phyloP scores from a whole-genome alignment of 2,113 vertebrate genomes.

The Varanus salvator region DNA sequence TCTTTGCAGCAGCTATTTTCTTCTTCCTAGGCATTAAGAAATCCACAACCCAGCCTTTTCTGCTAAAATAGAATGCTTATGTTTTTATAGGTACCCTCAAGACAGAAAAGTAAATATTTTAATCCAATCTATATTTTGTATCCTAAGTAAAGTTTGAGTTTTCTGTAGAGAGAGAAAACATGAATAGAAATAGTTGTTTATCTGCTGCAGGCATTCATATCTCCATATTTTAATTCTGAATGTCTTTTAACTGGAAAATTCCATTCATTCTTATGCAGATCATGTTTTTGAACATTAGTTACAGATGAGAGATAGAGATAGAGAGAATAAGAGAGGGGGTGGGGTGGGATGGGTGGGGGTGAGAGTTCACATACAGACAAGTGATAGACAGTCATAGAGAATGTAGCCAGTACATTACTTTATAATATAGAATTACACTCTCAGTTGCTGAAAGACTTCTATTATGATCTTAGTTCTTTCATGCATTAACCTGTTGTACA shows the following conservation, averaged over 20 bases:
- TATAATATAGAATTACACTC: background rate
- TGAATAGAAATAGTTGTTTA: slow-evolving; percentile 1
- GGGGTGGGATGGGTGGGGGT: background rate
- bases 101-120: slow-evolving; percentile 3
- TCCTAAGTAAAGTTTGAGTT: background rate
- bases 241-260: background rate
- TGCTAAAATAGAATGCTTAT: background rate
- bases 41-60: background rate
- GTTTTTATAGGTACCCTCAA: background rate
- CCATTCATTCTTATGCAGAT: background rate
- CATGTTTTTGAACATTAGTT: background rate
- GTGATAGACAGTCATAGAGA: background rate
- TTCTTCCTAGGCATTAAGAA: background rate
- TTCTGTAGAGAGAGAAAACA: background rate
- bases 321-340: background rate
- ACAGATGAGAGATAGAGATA: background rate
- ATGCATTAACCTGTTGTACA: background rate
- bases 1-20: background rate
- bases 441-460: background rate
- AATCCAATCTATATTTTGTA: slow-evolving; percentile 7
- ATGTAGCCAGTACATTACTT: background rate
- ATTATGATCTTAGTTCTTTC: background rate
- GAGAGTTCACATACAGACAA: too few relatives aligned
- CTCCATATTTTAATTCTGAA: slow-evolving; percentile 15
- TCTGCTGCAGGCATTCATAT: background rate